Evolutionary conservation across 1,140 invertebrate genomes (phyloP), one percentile per base, ranked within the genome.

Genomic region (Sminthurides bifidus): DNA sequence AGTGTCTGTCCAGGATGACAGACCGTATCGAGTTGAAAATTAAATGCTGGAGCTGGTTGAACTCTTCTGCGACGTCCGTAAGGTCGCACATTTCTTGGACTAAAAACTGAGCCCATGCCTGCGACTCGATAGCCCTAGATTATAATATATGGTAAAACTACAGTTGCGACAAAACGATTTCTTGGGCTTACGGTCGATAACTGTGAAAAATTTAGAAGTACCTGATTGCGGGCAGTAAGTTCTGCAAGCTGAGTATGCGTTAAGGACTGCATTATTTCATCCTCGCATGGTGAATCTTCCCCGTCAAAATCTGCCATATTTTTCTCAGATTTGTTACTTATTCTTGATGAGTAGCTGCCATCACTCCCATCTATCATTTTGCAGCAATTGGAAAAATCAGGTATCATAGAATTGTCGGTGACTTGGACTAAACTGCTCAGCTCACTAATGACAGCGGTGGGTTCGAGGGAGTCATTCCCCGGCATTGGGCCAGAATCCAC

Each of bases 291-390:
- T 31, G 84, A 88, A 46, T 46, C 44, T 67, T 94, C 90, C 24
- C 90, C 91, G 63, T 93, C 90, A 67, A 94, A 89, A 71, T 93
- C 90, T 0, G 87, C 88, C 79, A 93, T 82, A 70, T 92, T 92
- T 60, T 92, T 92, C 63, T 92, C 88, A n/a, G 87, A 92, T 73
- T 92, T 92, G 54, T 85, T 89, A 38, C 87, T 90, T 71, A 92
- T 82, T 19, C 85, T 77, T 21, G 89, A 92, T 37, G 87, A 92
- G 66, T 87, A 84, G 58, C 82, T 85, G 1, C 84, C 85, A 58
- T 81, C 79, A 67, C 58, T 59, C 6, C 48, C 54, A 26, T 58
- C 54, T 19, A 56, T 17, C 15, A 54, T 33, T 52, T 63, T 54
- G 17, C 44, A 31, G 15, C 55, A 33, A 14, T 35, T 23, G 14